Conservation (phyloP, 2,113 vertebrate genomes). For the Charadrius vociferus region DNA sequence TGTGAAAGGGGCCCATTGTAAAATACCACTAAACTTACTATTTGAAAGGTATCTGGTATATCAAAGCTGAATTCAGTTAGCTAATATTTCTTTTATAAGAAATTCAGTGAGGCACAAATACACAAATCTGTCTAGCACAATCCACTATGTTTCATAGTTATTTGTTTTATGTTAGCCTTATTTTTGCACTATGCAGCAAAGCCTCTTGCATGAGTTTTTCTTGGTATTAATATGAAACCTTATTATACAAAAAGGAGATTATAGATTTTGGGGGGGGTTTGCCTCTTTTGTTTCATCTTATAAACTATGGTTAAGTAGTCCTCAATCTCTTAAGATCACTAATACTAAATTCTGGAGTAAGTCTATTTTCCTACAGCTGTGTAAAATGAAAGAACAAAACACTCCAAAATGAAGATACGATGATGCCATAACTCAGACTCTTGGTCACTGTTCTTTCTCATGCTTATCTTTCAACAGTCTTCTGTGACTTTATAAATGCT, state of each 20-base stretch:
- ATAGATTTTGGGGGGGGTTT: background rate
- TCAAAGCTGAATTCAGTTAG: background rate
- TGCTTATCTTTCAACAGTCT: background rate
- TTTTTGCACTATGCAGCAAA: background rate
- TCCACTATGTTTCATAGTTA: background rate
- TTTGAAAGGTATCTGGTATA: background rate
- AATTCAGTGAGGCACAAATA: background rate
- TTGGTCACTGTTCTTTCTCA: background rate
- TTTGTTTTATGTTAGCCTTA: background rate
- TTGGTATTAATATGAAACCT: background rate
- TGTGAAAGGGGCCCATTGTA: background rate
- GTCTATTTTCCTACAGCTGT: background rate
- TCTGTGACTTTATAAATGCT: background rate
- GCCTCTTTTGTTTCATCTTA: background rate
- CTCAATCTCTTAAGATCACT: background rate
- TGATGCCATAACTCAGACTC: background rate
- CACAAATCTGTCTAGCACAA: background rate
- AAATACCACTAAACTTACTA: conserved; percentile 15
- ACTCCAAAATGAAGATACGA: background rate
- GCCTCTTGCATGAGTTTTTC: background rate
- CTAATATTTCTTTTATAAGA: background rate
- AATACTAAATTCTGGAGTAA: background rate
- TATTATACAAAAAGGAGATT: background rate
- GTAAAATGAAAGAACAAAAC: background rate
- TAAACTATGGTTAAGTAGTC: background rate